phyloP scores from a whole-genome alignment of 2,797 vertebrate species.

The Percopsis omiscomaycus region DNA sequence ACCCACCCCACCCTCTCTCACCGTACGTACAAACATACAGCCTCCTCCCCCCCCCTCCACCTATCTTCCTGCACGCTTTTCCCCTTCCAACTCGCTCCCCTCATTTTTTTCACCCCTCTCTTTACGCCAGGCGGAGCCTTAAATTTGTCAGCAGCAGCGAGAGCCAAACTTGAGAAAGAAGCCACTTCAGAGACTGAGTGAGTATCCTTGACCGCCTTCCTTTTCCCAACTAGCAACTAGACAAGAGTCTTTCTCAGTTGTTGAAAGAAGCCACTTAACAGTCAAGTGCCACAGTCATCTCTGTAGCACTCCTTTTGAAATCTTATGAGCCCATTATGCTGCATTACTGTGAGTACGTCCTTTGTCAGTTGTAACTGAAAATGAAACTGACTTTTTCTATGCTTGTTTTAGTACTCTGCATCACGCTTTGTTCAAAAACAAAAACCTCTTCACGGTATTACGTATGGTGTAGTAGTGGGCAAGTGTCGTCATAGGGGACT shows the following conservation, averaged over 20 bases:
- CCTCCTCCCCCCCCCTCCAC: background rate
- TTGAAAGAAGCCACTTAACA: conserved; percentile 23
- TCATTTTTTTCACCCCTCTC: background rate
- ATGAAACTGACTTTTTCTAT: background rate
- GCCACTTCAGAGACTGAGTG: conserved; percentile 80
- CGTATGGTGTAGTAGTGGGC: too few species aligned
- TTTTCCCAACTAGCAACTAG: conserved; percentile 24
- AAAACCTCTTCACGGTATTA: too few species aligned
- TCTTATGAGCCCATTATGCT: background rate
- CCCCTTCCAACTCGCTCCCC: background rate
- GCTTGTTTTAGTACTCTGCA: too few species aligned
- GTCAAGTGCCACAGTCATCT: conserved; percentile 19
- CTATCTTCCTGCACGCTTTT: background rate
- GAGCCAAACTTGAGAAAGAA: conserved; percentile 80
- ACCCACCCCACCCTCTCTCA: background rate
- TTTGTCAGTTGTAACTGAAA: conserved; percentile 8
- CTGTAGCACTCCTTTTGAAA: background rate
- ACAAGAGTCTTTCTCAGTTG: conserved; percentile 31
- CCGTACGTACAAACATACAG: background rate
- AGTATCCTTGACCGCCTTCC: conserved; percentile 66
- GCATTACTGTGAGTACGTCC: conserved; percentile 15
- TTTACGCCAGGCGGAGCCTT: conserved; percentile 83
- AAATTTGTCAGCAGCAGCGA: conserved; percentile 85
- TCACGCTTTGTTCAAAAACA: too few species aligned
- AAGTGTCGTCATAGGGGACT: too few species aligned